A percentile compares a stretch with the other conserved stretches of the same genome.
Conservation (phyloP, 2,113 vertebrate genomes). For the Neolamprologus brichardi region DNA sequence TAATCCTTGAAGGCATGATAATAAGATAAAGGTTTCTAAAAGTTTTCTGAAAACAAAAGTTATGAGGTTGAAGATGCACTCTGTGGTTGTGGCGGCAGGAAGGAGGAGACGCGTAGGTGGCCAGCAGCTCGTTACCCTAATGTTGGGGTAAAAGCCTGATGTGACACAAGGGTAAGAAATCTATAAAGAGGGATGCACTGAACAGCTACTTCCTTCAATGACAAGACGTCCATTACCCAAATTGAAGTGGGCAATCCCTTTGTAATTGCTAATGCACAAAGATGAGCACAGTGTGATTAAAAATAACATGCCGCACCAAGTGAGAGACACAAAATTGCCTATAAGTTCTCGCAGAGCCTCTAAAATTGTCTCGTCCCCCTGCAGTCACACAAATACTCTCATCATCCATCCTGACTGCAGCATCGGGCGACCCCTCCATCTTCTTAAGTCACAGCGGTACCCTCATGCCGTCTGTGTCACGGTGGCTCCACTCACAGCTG, state of each 20-base stretch:
- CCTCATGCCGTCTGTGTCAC: not conserved
- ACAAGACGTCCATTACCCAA: not conserved
- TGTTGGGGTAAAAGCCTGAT: not conserved
- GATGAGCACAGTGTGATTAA: not conserved
- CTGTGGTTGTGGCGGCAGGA: not conserved
- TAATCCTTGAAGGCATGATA: not conserved
- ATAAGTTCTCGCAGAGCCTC: not conserved
- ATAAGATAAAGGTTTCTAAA: not conserved
- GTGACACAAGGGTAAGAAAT: not conserved
- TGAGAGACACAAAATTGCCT: not conserved
- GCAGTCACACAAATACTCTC: not conserved
- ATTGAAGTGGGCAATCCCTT: not conserved
- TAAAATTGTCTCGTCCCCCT: not conserved
- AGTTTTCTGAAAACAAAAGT: not conserved
- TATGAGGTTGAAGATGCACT: not conserved
- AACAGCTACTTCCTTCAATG: not conserved
- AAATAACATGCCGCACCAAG: not conserved
- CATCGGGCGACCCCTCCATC: not conserved
- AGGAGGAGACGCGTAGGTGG: not conserved
- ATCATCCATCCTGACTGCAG: not conserved
- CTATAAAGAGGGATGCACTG: not conserved
- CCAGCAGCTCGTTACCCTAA: not conserved
- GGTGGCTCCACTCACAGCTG: slow-evolving; percentile 1
- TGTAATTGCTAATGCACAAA: not conserved
- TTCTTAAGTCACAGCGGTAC: not conserved